phyloP scores from a whole-genome alignment of 1,140 invertebrate species.

The Aphelenchoides avenae region DNA sequence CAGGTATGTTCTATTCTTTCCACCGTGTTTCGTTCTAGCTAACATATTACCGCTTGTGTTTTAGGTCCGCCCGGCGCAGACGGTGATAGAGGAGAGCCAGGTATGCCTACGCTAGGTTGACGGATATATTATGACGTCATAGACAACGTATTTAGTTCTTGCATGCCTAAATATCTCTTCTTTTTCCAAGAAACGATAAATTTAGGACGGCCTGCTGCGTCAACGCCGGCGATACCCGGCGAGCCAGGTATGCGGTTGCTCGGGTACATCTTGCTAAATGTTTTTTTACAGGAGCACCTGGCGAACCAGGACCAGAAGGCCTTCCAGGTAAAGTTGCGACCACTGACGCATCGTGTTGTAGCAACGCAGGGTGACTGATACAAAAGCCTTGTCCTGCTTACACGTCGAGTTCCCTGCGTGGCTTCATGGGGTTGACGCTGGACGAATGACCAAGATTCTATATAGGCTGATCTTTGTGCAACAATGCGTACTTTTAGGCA shows the following conservation, averaged over 20 bases:
- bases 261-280: too few relatives aligned
- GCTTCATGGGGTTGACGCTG: too few relatives aligned
- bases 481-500: conserved; percentile 30
- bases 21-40: conserved; percentile 9
- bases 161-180: not conserved
- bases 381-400: not conserved
- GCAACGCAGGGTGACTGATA: not conserved
- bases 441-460: too few relatives aligned
- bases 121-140: too few relatives aligned
- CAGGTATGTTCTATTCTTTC: too few relatives aligned
- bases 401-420: not conserved
- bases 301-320: conserved; percentile 27
- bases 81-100: conserved; percentile 26
- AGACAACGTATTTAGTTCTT: not conserved
- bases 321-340: too few relatives aligned
- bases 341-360: too few relatives aligned
- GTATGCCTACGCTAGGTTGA: conserved; percentile 21
- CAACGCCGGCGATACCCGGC: conserved; percentile 28
- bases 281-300: conserved; percentile 18
- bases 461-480: too few relatives aligned
- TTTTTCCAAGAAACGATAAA: not conserved
- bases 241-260: too few relatives aligned
- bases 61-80: too few relatives aligned
- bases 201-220: conserved; percentile 1
- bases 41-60: not conserved